Base-by-base conservation (phyloP, 1,140 invertebrate genomes). In the Pseudomyrmex concolor region DNA sequence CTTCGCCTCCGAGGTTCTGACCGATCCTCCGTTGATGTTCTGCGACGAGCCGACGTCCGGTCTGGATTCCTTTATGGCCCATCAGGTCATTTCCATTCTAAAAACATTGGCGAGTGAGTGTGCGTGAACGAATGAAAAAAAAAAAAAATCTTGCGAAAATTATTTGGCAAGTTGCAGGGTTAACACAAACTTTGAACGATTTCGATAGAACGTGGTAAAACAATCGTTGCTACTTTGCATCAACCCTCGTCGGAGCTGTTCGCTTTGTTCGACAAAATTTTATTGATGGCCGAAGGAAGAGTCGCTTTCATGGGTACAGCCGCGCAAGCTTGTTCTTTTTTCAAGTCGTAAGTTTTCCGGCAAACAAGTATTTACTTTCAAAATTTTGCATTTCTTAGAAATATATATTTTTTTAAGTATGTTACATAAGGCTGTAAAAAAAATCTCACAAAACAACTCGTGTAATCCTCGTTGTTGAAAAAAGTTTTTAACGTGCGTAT, bases 11-110 rank as follows among this genome's bases (percentile, higher is more conserved):
- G 99, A 99, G 95, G 97, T 99, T 64, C 94, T 99, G 22, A 99
- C 98, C 0, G 97, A 99, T 95, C 99, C 99, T 2, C 97, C 98
- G 1, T 93, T 99, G 51, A 96, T 99, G 95, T 98, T 99, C 91
- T 99, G 98, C 93, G 99, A 99, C 92, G 99, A 99, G 91, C 98
- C 99, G 1, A 99, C 99, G 0, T 99, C 97, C 0, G 97, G 97
- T 8, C 93, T 98, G 63, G 97, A 98, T 92, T 97, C 97, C 0
- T 97, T 97, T 84, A 98, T 97, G 96, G 99, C 95, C 0, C 95
- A 97, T 93, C 99, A 98, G 92, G 97, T 99, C 17, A 96, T 99
- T 15, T 96, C 97, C 90, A 97, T 98, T 84, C 93, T 98, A 82
- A 97, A 97, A 94, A 95, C 96, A 43, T 94, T 97, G 84, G 97